phyloP scores from a whole-genome alignment of 2,797 vertebrate genomes.

The Neosilurus hyrtlii region DNA sequence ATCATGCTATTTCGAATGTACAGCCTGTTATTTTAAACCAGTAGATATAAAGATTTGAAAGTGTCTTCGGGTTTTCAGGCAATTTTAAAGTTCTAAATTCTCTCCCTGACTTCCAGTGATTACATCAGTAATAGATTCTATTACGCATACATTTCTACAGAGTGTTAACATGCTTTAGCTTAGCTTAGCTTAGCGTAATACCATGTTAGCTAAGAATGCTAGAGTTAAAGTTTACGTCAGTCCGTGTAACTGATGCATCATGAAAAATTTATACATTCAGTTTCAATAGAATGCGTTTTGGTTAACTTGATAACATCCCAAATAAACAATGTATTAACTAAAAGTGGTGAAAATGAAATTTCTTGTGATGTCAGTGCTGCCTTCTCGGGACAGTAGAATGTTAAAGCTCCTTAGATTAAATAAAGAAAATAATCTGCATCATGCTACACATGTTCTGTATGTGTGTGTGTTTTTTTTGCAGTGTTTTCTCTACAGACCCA shows the following conservation, averaged over 20 bases:
- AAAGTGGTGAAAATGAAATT: not conserved
- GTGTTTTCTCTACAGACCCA: not conserved
- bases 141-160: not conserved
- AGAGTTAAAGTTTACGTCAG: not conserved
- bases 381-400: not conserved
- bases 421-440: not conserved
- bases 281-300: not conserved
- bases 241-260: no score
- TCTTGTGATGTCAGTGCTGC: not conserved
- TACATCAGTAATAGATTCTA: not conserved
- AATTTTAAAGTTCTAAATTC: no score
- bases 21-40: not conserved
- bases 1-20: not conserved
- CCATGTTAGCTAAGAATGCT: not conserved
- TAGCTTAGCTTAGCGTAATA: not conserved
- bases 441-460: not conserved
- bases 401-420: not conserved
- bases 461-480: not conserved
- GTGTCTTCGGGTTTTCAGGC: no score
- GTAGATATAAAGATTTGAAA: not conserved
- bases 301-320: not conserved
- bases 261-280: not conserved
- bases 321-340: not conserved
- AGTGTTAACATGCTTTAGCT: not conserved
- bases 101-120: not conserved